These are phyloP conservation scores for Aphidius colemani DNA, from an alignment of 2,888 invertebrate species.

Conservation along the genomic window DNA sequence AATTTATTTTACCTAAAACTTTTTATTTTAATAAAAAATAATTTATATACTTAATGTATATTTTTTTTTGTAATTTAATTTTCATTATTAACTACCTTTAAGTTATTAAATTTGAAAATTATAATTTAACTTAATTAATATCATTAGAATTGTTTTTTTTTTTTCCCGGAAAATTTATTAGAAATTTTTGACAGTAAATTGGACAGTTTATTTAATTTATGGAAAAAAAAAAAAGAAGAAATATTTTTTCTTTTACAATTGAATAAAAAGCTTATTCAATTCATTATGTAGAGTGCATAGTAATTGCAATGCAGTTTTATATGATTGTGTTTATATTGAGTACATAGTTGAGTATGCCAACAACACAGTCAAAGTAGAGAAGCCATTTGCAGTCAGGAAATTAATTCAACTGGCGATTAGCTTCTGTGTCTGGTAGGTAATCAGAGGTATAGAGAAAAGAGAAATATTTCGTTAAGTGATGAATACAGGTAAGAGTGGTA, in stretches of 20 bases:
- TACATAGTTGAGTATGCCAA: conserved; percentile 8
- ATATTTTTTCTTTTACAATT: background rate
- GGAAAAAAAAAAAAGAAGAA: background rate
- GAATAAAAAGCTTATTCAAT: conserved; percentile 2
- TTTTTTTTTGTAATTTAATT: too few species aligned
- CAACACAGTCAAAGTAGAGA: conserved; percentile 25
- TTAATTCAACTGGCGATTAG: conserved; percentile 54
- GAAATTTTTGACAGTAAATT: too few species aligned
- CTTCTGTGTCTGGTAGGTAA: conserved; percentile 36
- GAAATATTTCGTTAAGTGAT: conserved; percentile 32
- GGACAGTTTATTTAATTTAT: too few species aligned
- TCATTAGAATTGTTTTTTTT: too few species aligned
- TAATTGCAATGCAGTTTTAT: too few species aligned
- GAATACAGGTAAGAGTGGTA: conserved; percentile 26
- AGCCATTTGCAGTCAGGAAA: conserved; percentile 52
- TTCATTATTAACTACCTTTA: too few species aligned
- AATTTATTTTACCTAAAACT: too few species aligned
- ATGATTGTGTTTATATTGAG: background rate
- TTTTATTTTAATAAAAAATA: too few species aligned
- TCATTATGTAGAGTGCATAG: background rate
- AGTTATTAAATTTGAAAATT: too few species aligned
- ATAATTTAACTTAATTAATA: too few species aligned
- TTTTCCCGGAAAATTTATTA: too few species aligned
- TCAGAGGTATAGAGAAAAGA: background rate
- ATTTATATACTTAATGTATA: too few species aligned